Evolutionary conservation across 2,113 vertebrate species (phyloP).

Genomic region (Orycteropus afer): DNA sequence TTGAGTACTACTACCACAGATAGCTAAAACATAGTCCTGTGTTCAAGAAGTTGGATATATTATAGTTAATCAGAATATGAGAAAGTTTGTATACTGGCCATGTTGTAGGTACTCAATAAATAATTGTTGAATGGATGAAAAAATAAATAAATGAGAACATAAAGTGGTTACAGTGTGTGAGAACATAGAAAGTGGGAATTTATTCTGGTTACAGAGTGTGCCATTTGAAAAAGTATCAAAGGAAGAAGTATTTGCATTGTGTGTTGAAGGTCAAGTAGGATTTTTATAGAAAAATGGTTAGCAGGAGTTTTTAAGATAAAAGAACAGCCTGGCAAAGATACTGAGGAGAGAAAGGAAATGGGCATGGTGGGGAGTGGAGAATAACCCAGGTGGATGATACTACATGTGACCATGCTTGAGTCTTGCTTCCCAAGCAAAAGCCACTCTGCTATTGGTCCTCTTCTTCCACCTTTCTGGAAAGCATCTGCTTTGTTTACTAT

Average conservation of each 20-base stretch:
- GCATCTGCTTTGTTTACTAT: not conserved
- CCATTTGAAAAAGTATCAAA: not conserved
- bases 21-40: not conserved
- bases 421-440: not conserved
- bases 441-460: not conserved
- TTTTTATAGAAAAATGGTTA: not conserved
- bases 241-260: not conserved
- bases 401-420: not conserved
- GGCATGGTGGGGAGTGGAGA: accelerated
- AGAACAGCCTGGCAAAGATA: not conserved
- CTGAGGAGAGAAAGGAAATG: not conserved
- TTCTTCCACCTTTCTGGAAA: not conserved
- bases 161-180: not conserved
- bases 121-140: not conserved
- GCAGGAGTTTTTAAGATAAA: not conserved
- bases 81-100: not conserved
- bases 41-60: not conserved
- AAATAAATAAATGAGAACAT: not conserved
- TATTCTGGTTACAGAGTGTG: not conserved
- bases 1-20: not conserved
- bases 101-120: not conserved
- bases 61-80: not conserved
- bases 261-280: not conserved
- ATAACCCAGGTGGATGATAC: not conserved
- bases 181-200: not conserved